These are phyloP conservation scores for Dendronephthya gigantea DNA, from an alignment of 64 coral and sea anemone species.

Conservation along the genomic window DNA sequence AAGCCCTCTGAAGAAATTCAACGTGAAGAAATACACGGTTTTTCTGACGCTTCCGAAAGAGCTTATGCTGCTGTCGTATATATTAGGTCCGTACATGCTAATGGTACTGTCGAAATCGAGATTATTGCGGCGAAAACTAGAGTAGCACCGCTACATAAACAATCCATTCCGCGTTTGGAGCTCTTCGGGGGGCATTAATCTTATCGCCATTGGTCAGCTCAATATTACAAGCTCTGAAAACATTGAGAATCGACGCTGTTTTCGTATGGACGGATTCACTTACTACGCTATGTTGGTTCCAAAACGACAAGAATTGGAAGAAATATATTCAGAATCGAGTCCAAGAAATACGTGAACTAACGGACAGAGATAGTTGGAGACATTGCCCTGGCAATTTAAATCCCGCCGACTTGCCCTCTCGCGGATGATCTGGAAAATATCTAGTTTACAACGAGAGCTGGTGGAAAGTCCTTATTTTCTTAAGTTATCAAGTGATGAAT, in stretches of 20 bases:
- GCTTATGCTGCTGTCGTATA: conserved; percentile 31
- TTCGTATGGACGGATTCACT: neutral
- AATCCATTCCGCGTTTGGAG: neutral
- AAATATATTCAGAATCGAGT: neutral
- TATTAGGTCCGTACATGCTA: neutral
- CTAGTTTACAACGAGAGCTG: neutral
- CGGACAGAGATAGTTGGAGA: neutral
- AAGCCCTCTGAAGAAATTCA: neutral
- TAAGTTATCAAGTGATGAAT: neutral
- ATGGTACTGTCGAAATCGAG: neutral
- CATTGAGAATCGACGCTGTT: neutral
- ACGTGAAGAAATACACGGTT: conserved; percentile 29
- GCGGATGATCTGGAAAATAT: neutral
- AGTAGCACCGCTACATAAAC: neutral
- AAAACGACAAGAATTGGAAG: neutral
- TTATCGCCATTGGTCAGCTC: neutral
- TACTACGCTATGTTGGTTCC: neutral
- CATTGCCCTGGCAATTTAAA: neutral
- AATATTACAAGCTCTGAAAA: no score
- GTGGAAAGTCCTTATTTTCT: neutral
- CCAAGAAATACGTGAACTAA: neutral
- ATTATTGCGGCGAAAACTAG: conserved; percentile 12
- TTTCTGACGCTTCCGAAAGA: conserved; percentile 21
- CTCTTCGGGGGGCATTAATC: conserved; percentile 3
- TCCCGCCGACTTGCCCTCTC: neutral